These are phyloP conservation scores for Dicaeum eximium DNA, from an alignment of 2,113 vertebrate genomes.

Conservation along the genomic window DNA sequence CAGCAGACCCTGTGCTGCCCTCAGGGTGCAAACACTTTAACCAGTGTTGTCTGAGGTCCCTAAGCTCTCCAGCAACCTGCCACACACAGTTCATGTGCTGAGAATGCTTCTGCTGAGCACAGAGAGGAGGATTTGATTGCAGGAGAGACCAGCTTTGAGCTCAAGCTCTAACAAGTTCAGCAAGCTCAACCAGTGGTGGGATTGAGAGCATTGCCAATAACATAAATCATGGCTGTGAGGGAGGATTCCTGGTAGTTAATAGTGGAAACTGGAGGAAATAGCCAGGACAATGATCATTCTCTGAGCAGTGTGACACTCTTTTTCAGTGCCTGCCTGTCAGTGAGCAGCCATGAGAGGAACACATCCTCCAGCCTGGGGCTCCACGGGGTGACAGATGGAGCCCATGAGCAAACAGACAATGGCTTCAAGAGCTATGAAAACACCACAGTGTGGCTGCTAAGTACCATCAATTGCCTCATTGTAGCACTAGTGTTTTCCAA, in stretches of 20 bases:
- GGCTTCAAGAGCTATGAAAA: conserved; percentile 74
- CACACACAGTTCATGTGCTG: neutral
- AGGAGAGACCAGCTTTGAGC: neutral
- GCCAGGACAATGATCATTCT: neutral
- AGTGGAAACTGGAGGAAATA: neutral
- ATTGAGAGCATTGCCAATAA: neutral
- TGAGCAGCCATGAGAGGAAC: neutral
- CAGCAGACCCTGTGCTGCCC: neutral
- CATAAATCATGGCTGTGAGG: neutral
- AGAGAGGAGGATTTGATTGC: neutral
- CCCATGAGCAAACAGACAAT: neutral
- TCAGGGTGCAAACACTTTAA: neutral
- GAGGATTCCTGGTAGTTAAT: neutral
- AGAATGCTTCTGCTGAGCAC: neutral
- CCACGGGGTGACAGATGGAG: neutral
- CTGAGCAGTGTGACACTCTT: neutral
- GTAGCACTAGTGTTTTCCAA: conserved; percentile 79
- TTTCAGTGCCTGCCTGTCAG: conserved; percentile 61
- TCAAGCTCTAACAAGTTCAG: neutral
- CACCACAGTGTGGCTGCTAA: conserved; percentile 77
- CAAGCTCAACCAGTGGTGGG: neutral
- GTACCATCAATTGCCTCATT: conserved; percentile 74
- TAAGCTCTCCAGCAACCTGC: neutral
- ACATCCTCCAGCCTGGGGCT: neutral
- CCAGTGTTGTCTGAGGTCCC: neutral